Evolutionary conservation across 2,797 vertebrate genomes (phyloP), one percentile per base, ranked within the genome.

Genomic region (Aphelocoma californica): DNA sequence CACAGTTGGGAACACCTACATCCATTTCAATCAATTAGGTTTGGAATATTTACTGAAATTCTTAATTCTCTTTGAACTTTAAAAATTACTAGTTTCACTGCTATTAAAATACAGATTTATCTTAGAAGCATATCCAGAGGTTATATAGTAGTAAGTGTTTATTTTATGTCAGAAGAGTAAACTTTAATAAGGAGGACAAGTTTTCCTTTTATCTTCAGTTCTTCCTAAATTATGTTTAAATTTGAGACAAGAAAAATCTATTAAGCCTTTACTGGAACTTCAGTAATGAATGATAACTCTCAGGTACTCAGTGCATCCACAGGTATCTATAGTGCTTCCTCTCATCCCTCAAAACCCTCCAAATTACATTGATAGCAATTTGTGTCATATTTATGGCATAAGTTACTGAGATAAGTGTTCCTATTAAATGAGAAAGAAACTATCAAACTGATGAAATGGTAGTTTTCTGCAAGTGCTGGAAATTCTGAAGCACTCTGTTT

Each of bases 1-100:
- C 92, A 98, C 98, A 98, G 97, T 98, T 98, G 97, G 92, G 96
- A 98, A 98, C 98, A 98, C 98, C 98, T 97, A 97, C 84, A 90
- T 98, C 97, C 97, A 97, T 98, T 98, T 97, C 96, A 98, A 64
- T 97, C 97, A 97, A 92, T 98, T 97, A 98, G 90, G 96, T 98
- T 96, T 96, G 97, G 96, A 97, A 95, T 97, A 97, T 97, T 98
- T 98, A 97, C 97, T 96, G 95, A 95, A 96, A 98, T 98, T 92
- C 86, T 95, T 94, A 96, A 97, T 97, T 97, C 81, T 96, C 36
- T 93, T 95, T 96, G 96, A 96, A 93, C 97, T 94, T 98, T 93
- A 97, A 97, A 98, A 98, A 97, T 97, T 64, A 96, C 93, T 97
- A 86, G 95, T 98, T 97, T 96, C 26, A 95, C 92, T 95, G 79